Base-by-base conservation (phyloP, 2,113 vertebrate genomes). In the Erythrolamprus reginae region DNA sequence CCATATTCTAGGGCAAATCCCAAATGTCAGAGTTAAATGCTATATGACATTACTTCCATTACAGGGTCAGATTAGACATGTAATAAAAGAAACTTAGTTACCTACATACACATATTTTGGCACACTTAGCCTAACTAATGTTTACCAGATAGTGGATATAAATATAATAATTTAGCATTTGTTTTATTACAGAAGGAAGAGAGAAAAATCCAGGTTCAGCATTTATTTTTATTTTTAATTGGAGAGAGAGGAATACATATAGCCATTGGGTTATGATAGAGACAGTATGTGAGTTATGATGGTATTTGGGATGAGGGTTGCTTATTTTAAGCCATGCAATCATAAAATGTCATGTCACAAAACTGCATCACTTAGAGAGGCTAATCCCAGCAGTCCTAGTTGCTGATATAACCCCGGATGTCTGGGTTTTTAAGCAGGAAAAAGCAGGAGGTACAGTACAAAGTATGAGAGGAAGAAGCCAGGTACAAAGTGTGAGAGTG, bases 11-110 rank as follows among this genome's bases (percentile, higher is more conserved):
- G 96, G 96, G 96, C 96, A 97, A 97, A 97, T 95, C 96, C 95
- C 97, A 97, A 97, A 97, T 96, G 97, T 97, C 92, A 96, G 92
- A 96, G 96, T 97, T 97, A 97, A 97, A 97, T 97, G 97, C 94
- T 97, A 94, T 96, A 97, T 96, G 96, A 96, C 96, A 97, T 96
- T 97, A 94, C 95, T 96, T 97, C 96, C 95, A 96, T 96, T 97
- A 97, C 91, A 96, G 96, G 94, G 94, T 95, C 95, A 93, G 96
- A 96, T 96, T 96, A 96, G 93, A 94, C 94, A 96, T 91, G 89
- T 96, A 96, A 94, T 94, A 95, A 95, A 95, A 94, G 93, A 96
- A 96, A 96, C 88, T 93, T 92, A 92, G 92, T 95, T 96, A 96
- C 90, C 52, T 33, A 42, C 38, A 19, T 95, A 92, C 65, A 90